Conservation (phyloP, 1,140 invertebrate species). For the Meloidogyne exigua region DNA sequence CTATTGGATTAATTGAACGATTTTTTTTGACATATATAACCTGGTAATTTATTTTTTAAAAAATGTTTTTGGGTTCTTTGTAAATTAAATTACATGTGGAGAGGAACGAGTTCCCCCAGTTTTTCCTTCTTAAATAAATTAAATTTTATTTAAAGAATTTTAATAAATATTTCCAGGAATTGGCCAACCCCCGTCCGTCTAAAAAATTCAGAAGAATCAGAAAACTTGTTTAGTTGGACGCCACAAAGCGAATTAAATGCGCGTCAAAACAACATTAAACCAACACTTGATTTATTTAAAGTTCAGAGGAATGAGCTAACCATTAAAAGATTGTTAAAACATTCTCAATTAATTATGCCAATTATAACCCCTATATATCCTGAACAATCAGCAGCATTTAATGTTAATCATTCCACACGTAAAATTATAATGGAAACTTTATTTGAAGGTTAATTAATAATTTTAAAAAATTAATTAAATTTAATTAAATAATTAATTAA, state of each 20-base stretch:
- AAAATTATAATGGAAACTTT: background rate
- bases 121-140: background rate
- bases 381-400: slow-evolving; percentile 1
- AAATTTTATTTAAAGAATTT: no score
- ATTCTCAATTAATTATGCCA: slow-evolving; percentile 5
- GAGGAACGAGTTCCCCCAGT: no score
- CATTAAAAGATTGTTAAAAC: background rate
- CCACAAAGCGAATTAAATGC: background rate
- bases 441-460: background rate
- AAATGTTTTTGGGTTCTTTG: no score
- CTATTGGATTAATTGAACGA: background rate
- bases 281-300: background rate
- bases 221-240: background rate
- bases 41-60: no score
- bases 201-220: background rate
- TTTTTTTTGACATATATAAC: background rate
- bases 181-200: background rate
- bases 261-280: background rate
- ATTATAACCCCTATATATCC: background rate
- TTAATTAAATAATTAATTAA: background rate
- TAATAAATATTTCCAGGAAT: background rate
- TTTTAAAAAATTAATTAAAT: no score
- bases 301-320: background rate
- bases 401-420: background rate
- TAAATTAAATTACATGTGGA: no score